A percentile compares a stretch with the other conserved stretches of the same genome.
Evolutionary conservation across 2,113 vertebrate genomes (phyloP).

Genomic region (Clinocottus analis): DNA sequence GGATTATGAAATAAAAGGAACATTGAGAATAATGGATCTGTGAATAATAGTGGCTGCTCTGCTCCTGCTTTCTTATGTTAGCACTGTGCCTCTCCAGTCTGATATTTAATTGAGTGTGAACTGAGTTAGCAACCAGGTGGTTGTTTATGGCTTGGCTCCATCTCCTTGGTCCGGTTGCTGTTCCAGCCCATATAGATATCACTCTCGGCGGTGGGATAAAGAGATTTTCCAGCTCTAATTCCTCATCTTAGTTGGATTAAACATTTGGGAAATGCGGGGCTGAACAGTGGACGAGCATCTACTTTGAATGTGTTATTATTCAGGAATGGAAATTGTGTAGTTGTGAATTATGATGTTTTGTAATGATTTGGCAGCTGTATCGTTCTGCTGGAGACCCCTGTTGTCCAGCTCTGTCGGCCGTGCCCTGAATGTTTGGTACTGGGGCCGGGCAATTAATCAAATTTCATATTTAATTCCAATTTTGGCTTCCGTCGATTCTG

Average conservation of each 20-base stretch:
- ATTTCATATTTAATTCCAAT: neutral
- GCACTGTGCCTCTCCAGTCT: slow-evolving; percentile 36
- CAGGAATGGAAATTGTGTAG: slow-evolving; percentile 51
- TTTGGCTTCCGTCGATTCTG: neutral
- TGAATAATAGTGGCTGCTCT: slow-evolving; percentile 63
- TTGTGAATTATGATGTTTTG: slow-evolving; percentile 60
- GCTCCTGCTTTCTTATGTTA: slow-evolving; percentile 55
- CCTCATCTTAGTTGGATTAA: slow-evolving; percentile 75
- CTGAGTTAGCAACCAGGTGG: slow-evolving; percentile 67
- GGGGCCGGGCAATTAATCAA: neutral
- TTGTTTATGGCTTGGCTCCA: slow-evolving; percentile 66
- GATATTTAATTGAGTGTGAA: slow-evolving; percentile 71
- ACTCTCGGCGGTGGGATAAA: slow-evolving; percentile 56
- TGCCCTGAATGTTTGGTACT: neutral
- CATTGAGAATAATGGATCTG: slow-evolving; percentile 64
- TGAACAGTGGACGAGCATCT: slow-evolving; percentile 64
- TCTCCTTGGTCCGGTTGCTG: slow-evolving; percentile 36
- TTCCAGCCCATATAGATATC: slow-evolving; percentile 59
- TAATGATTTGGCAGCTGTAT: slow-evolving; percentile 62
- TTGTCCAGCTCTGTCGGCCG: slow-evolving; percentile 27
- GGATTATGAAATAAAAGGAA: slow-evolving; percentile 67
- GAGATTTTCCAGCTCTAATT: slow-evolving; percentile 68
- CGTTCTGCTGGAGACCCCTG: slow-evolving; percentile 45
- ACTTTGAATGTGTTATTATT: slow-evolving; percentile 63
- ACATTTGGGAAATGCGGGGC: slow-evolving; percentile 70